Evolutionary conservation across 2,113 vertebrate species (phyloP), one percentile per base, ranked within the genome.

Genomic region (Brachirus orientalis): DNA sequence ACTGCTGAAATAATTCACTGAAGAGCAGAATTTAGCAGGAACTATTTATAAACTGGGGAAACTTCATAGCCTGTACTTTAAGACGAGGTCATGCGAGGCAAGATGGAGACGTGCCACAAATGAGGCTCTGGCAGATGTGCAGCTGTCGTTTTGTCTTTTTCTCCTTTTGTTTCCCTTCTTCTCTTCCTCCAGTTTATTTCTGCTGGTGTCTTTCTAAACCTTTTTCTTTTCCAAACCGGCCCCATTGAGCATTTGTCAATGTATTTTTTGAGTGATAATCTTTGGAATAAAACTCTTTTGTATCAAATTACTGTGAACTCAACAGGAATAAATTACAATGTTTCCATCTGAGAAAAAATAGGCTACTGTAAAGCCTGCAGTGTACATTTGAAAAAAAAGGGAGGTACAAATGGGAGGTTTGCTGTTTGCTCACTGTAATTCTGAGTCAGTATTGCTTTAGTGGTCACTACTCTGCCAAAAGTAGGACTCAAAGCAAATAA

Each of bases 31-130:
- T 88, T 88, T 79, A 86, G 84, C 80, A 67, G 54, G 28, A 38
- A 46, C 68, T 86, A 82, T 88, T 87, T 89, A 88, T 84, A 85
- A 76, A 73, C 43, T 12, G 44, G 64, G 72, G 63, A 45, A 87
- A 94, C 91, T 92, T 94, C 91, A 94, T 85, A 93, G 82, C 79
- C 91, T 89, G 19, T 64, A 88, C 90, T 92, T 89, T 86, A 79
- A 75, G 72, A 66, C 76, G 84, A 83, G 94, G 94, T 95, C 94
- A 94, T 66, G 14, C 91, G 78, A 95, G 95, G 93, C 91, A 70
- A 94, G 85, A 83, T 91, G 93, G 92, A 95, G 92, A 90, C 67
- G 80, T 90, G 93, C 91, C 94, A 93, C 74, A 72, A 86, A 90
- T 53, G 79, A 90, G 80, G 87, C 86, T 86, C 55, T 91, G 86